Conservation (phyloP, 2,888 invertebrate species). For the Clunio marinus region DNA sequence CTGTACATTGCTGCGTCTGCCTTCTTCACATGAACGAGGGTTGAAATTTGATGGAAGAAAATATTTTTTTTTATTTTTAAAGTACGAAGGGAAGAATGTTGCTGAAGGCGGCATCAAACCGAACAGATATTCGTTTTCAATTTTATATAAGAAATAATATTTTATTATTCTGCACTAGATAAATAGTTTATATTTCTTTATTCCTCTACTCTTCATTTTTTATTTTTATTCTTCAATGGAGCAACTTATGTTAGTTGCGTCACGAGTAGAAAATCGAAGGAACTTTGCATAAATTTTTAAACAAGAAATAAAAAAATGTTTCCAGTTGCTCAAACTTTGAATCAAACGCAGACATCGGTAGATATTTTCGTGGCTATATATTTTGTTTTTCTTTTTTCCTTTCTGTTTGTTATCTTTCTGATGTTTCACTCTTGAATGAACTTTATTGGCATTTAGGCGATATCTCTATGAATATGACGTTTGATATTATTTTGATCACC, state of each 20-base stretch:
- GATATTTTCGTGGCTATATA: constrained; percentile 1
- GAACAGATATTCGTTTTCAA: neutral
- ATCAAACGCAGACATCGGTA: neutral
- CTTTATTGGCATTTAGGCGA: constrained; percentile 37
- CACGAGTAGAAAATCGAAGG: too few species aligned
- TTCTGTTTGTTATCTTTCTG: constrained; percentile 39
- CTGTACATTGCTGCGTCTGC: neutral
- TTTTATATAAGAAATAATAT: neutral
- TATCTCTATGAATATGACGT: constrained; percentile 21
- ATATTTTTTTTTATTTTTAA: neutral
- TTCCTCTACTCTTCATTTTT: neutral
- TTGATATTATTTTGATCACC: constrained; percentile 14
- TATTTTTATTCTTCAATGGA: too few species aligned
- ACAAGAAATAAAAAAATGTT: neutral
- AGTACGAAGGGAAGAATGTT: constrained; percentile 13
- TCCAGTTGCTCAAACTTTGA: constrained; percentile 15
- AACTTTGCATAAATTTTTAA: too few species aligned
- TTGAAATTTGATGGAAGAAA: neutral
- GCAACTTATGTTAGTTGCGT: too few species aligned
- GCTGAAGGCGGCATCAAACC: neutral
- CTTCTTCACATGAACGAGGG: neutral
- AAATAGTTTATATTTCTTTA: neutral
- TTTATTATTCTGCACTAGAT: too few species aligned
- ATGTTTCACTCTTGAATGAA: constrained; percentile 39
- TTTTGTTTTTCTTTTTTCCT: constrained; percentile 24